phyloP scores from a whole-genome alignment of 2,113 vertebrate genomes.

The Oncorhynchus keta region DNA sequence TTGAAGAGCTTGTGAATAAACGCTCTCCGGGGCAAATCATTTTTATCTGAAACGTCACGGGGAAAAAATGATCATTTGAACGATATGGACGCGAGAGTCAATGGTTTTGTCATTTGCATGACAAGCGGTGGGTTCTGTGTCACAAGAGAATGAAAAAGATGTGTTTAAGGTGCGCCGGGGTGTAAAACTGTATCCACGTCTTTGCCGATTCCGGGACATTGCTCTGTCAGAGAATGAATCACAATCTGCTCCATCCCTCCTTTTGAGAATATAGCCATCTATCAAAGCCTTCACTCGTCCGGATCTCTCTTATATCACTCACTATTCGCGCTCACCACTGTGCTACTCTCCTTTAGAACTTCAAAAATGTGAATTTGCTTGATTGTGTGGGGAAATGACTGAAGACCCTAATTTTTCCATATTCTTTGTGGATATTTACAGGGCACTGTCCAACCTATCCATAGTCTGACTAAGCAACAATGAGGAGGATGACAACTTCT shows the following conservation, averaged over 20 bases:
- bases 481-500: constrained; percentile 22
- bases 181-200: constrained; percentile 41
- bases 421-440: constrained; percentile 50
- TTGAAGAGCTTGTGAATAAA: constrained; percentile 54
- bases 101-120: constrained; percentile 64
- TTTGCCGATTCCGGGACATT: constrained; percentile 50
- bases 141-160: constrained; percentile 62
- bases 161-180: constrained; percentile 36
- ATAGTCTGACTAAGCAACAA: constrained; percentile 22
- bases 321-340: constrained; percentile 15
- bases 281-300: constrained; percentile 54
- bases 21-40: constrained; percentile 57
- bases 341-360: constrained; percentile 44
- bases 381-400: constrained; percentile 58
- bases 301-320: constrained; percentile 34
- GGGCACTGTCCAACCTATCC: constrained; percentile 18
- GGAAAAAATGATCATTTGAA: constrained; percentile 65
- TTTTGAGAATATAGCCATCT: constrained; percentile 64
- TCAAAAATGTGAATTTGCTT: constrained; percentile 51
- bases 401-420: constrained; percentile 52
- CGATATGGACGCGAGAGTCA: constrained; percentile 50
- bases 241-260: constrained; percentile 64
- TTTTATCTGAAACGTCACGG: constrained; percentile 57
- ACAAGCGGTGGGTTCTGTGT: constrained; percentile 44
- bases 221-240: constrained; percentile 68